Evolutionary conservation across 2,797 vertebrate species (phyloP).

Genomic region (Phalanger gymnotis): DNA sequence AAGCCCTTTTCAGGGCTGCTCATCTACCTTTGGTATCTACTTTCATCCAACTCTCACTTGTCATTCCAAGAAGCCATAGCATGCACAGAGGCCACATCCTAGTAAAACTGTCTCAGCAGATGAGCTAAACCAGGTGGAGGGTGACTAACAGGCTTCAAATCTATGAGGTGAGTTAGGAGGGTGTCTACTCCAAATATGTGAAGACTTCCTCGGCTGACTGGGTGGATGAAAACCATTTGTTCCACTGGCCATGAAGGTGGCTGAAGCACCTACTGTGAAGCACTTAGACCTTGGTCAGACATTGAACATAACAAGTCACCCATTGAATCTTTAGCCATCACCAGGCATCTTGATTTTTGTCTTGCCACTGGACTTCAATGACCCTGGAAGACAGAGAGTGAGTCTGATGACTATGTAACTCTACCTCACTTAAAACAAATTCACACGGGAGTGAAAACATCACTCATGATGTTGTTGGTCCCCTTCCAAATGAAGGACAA

Average conservation of each 20-base stretch:
- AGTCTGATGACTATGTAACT: neutral
- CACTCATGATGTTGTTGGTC: neutral
- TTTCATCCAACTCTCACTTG: too few species aligned
- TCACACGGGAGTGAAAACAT: neutral
- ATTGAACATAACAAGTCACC: neutral
- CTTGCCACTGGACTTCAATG: neutral
- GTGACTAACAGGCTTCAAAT: too few species aligned
- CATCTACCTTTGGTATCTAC: too few species aligned
- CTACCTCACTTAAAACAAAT: neutral
- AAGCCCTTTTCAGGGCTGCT: too few species aligned
- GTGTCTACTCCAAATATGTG: too few species aligned
- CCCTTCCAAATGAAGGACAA: neutral
- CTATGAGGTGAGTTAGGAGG: too few species aligned
- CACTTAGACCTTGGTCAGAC: neutral
- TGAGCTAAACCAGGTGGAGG: too few species aligned
- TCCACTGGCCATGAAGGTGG: neutral
- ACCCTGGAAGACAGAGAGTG: neutral
- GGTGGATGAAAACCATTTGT: neutral
- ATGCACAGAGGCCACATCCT: too few species aligned
- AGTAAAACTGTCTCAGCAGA: too few species aligned
- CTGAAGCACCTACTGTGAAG: neutral
- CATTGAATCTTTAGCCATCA: neutral
- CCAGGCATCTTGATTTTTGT: neutral
- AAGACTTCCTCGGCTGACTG: neutral
- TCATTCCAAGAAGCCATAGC: too few species aligned